A percentile compares a stretch with the other conserved stretches of the same genome.
phyloP scores from a whole-genome alignment of 2,797 vertebrate species.

The Notoglanidium macrostoma region DNA sequence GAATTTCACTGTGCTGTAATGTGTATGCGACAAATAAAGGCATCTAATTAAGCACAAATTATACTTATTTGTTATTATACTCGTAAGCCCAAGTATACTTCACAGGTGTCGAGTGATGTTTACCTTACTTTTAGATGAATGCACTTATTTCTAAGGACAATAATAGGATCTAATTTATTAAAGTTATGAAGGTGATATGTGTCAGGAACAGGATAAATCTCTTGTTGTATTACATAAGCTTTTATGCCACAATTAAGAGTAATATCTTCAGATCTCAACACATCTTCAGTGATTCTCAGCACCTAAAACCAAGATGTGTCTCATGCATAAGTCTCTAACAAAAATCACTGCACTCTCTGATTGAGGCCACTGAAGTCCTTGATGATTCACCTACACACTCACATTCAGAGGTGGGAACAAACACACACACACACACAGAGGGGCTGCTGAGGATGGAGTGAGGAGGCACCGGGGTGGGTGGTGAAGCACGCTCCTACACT shows the following conservation, averaged over 20 bases:
- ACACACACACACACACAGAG: conserved; percentile 20
- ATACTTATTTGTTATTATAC: not conserved
- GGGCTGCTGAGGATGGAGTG: conserved; percentile 31
- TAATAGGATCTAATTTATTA: not conserved
- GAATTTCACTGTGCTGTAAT: no score
- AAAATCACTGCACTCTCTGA: conserved; percentile 3
- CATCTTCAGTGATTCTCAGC: not conserved
- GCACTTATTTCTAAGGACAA: not conserved
- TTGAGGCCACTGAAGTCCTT: not conserved
- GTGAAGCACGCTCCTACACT: conserved; percentile 33
- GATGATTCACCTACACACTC: conserved; percentile 10
- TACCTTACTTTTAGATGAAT: not conserved
- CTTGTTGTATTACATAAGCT: not conserved
- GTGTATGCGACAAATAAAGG: no score
- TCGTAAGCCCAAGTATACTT: not conserved
- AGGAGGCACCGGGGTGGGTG: conserved; percentile 35
- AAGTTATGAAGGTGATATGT: not conserved
- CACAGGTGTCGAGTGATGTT: not conserved
- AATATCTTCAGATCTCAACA: not conserved
- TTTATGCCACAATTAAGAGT: not conserved
- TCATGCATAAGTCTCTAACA: not conserved
- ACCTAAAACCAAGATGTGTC: not conserved
- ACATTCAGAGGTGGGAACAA: conserved; percentile 28
- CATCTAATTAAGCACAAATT: not conserved
- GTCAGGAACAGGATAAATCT: not conserved